phyloP scores from a whole-genome alignment of 2,797 vertebrate genomes.

The Netta rufina region DNA sequence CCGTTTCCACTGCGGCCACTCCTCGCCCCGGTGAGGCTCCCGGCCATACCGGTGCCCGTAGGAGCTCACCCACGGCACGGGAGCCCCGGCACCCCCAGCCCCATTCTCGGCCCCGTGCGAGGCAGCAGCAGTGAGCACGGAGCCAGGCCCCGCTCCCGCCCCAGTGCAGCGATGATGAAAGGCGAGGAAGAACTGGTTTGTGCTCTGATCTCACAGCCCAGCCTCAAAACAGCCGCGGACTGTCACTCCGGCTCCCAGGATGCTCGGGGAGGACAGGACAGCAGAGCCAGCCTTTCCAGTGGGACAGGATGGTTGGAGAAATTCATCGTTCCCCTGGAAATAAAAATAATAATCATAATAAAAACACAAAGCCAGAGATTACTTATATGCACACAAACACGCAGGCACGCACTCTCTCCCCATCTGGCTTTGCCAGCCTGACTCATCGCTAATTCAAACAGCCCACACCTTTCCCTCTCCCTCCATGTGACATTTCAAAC shows the following conservation, averaged over 20 bases:
- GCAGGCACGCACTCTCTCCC: constrained; percentile 62
- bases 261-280: constrained; percentile 58
- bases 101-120: neutral
- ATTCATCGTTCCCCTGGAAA: constrained; percentile 71
- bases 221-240: constrained; percentile 58
- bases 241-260: constrained; percentile 9
- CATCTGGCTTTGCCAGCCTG: constrained; percentile 70
- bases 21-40: neutral
- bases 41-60: neutral
- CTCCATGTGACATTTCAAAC: constrained; percentile 26
- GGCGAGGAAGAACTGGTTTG: constrained; percentile 61
- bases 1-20: constrained; percentile 37
- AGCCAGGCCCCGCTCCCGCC: constrained; percentile 20
- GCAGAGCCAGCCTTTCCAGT: constrained; percentile 73
- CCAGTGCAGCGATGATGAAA: constrained; percentile 35
- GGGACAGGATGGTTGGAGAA: constrained; percentile 69
- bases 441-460: constrained; percentile 74
- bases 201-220: constrained; percentile 61
- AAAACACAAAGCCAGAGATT: constrained; percentile 73
- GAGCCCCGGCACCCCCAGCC: neutral
- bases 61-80: neutral
- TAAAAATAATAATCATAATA: constrained; percentile 76
- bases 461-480: constrained; percentile 71
- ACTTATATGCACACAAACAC: constrained; percentile 64
- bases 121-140: neutral